These are phyloP conservation scores for Lepisosteus oculatus DNA, from an alignment of 2,113 vertebrate species.

Conservation along the genomic window DNA sequence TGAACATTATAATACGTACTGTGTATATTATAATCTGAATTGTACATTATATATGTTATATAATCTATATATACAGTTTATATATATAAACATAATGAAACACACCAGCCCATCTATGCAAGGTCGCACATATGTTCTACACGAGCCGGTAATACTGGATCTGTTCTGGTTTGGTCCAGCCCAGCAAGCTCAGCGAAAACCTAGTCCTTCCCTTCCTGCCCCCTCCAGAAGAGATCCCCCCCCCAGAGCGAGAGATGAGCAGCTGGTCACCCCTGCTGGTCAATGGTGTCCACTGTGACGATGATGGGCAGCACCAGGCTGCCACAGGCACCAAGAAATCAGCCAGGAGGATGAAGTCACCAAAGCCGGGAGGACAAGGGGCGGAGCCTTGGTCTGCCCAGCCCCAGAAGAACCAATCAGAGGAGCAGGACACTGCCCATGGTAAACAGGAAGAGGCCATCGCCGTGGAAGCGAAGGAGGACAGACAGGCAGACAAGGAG, in stretches of 20 bases:
- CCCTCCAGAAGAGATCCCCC: constrained; percentile 52
- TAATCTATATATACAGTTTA: too few relatives aligned
- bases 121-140: too few relatives aligned
- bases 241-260: constrained; percentile 50
- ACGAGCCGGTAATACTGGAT: background rate
- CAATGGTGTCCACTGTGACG: constrained; percentile 40
- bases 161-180: constrained; percentile 30
- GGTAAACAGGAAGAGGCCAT: constrained; percentile 14
- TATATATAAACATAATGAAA: too few relatives aligned
- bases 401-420: background rate
- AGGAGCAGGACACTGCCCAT: constrained; percentile 19
- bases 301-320: constrained; percentile 17
- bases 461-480: constrained; percentile 8
- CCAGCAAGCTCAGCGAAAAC: constrained; percentile 58
- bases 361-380: background rate
- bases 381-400: background rate
- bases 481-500: background rate
- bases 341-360: constrained; percentile 6
- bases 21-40: too few relatives aligned
- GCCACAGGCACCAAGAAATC: constrained; percentile 26
- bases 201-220: constrained; percentile 66
- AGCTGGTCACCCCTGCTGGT: constrained; percentile 36
- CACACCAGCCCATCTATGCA: too few relatives aligned
- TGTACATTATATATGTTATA: too few relatives aligned
- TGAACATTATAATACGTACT: too few relatives aligned